Evolutionary conservation across 2,113 vertebrate genomes (phyloP), one percentile per base, ranked within the genome.

Genomic region (Vidua macroura): DNA sequence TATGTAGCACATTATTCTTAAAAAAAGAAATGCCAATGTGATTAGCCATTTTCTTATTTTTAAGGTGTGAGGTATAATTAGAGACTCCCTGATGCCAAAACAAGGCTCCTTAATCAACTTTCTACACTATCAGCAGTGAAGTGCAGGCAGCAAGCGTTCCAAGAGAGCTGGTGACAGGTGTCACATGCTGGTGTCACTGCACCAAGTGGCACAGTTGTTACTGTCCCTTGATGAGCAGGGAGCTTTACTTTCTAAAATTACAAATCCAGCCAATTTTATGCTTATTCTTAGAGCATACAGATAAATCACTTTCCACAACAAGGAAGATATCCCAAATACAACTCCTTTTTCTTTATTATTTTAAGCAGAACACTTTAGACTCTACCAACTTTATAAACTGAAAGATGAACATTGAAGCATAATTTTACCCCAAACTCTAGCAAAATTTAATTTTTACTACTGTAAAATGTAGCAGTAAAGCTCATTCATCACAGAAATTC

Each of bases 231-330:
- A n/a, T 39, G 30, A 83, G 43, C 46, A 91, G 63, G 19, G 60
- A 90, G 48, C 24, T 23, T 55, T 67, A 23, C 63, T 95, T 88
- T 77, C 83, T 90, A 93, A 48, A 95, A 83, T 83, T 88, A 96
- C 30, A 87, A 90, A 93, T 67, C 51, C 63, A 70, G 30, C 39
- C 33, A 60, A 48, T 95, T 89, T 95, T 51, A 66, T 80, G 55
- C 10, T 73, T 70, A 67, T 78, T 82, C 89, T 93, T 72, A 92
- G 79, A 39, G 5, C 10, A 80, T 7, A 81, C 30, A 93, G 75
- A 86, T 51, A 78, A 76, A 43, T 37, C 59, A 66, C 11, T 3
- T 62, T 24, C 49, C 46, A 59, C n/a, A 79, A 82, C 13, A 62
- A 87, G 49, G 62, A 73, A 81, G 33, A 58, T 22, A 53, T 51